Evolutionary conservation across 2,113 vertebrate species (phyloP), one percentile per base, ranked within the genome.

Genomic region (Alaudala cheleensis): DNA sequence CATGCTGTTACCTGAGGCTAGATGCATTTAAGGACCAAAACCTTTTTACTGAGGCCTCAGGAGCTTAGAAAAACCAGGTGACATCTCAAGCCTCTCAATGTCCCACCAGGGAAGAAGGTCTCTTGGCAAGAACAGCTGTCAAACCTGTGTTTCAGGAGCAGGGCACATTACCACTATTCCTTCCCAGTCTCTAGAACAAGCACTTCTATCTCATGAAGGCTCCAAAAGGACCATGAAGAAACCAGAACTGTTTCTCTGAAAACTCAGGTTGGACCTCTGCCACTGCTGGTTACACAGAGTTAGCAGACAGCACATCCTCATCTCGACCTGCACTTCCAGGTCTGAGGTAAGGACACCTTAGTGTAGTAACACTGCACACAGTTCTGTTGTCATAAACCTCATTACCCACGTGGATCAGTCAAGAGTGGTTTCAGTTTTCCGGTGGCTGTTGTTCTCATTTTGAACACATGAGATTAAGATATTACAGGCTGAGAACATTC

Each of bases 361-460:
- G 0, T 1, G 3, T 7, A 37, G 37, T 12, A 56, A 86, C 29
- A 33, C 10, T 25, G 31, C 66, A 79, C 33, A 33, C 51, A 21
- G 31, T 51, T 67, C 78, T 76, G 66, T 26, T 87, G 65, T 65
- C 61, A 31, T 5, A 81, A 85, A 80, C 71, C 21, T 64, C 37
- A 26, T 10, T 0, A 62, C 28, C 69, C 62, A 76, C 0, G 1
- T 19, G 29, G 69, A 77, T 28, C 45, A 31, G 62, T 21, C 54
- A 76, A 87, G 45, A 80, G 44, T 42, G 31, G 49, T 71, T 93
- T 86, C 61, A 25, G 26, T 45, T 86, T 92, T 87, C 79, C 16
- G 9, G 50, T 29, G 31, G 45, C 31, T 87, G 81, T 57, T 95
- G 57, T 89, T 85, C 96, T 81, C 76, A 53, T 79, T 86, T 70